Percentiles rank a stretch among this genome's conserved stretches.
Evolutionary conservation across 2,888 invertebrate genomes (phyloP).

Genomic region (Eulithis prunata): DNA sequence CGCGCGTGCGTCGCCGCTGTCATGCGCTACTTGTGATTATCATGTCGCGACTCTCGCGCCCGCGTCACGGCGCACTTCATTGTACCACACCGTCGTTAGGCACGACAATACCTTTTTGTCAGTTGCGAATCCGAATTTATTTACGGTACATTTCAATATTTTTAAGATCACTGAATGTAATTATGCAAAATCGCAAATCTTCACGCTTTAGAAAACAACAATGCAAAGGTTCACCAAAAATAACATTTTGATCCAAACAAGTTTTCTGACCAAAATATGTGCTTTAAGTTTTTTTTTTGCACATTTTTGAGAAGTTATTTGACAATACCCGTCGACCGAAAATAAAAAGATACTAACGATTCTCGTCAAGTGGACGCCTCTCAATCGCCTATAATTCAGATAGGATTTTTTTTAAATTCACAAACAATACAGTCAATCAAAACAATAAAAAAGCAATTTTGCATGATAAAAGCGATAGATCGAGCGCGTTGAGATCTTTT

Average conservation of each 20-base stretch:
- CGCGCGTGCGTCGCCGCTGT: slow-evolving; percentile 73
- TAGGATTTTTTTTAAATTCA: slow-evolving; percentile 14
- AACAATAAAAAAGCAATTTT: slow-evolving; percentile 9
- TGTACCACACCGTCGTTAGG: slow-evolving; percentile 40
- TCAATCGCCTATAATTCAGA: slow-evolving; percentile 20
- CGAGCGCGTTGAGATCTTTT: slow-evolving; percentile 39
- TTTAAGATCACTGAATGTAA: too few relatives aligned
- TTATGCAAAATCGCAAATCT: slow-evolving; percentile 49
- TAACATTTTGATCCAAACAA: too few relatives aligned
- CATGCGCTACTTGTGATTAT: slow-evolving; percentile 80
- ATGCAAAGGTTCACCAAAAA: too few relatives aligned
- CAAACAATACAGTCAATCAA: slow-evolving; percentile 15
- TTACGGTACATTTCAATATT: slow-evolving; percentile 50
- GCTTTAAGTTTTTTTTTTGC: too few relatives aligned
- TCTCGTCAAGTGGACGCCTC: slow-evolving; percentile 27
- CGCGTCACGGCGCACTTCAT: slow-evolving; percentile 59
- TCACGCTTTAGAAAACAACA: too few relatives aligned
- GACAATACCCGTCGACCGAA: slow-evolving; percentile 6
- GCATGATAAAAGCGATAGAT: slow-evolving; percentile 6
- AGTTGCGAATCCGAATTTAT: slow-evolving; percentile 49
- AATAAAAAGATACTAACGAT: slow-evolving; percentile 48
- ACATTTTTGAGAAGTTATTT: too few relatives aligned
- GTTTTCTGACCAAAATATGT: too few relatives aligned
- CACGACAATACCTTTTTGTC: slow-evolving; percentile 48
- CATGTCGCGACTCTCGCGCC: slow-evolving; percentile 71